Conservation (phyloP, 1,140 invertebrate genomes). For the Neoseiulus cucumeris region DNA sequence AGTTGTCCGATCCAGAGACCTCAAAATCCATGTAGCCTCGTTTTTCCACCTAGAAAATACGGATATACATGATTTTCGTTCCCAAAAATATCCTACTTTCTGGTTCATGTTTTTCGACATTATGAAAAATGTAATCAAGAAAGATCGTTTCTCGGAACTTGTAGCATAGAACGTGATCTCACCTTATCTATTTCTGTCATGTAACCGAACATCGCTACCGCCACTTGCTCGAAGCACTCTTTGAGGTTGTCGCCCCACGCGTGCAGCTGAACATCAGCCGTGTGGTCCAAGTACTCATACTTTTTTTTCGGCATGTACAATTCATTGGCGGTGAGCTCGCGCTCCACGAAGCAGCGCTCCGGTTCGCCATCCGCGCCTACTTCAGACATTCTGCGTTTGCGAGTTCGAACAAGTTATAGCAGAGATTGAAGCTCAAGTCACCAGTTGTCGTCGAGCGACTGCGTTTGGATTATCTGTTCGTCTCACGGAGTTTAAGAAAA, state of each 20-base stretch:
- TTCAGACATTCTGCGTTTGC: no score
- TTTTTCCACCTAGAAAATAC: not conserved
- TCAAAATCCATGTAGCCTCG: slow-evolving; percentile 15
- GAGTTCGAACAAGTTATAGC: no score
- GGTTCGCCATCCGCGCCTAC: slow-evolving; percentile 3
- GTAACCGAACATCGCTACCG: slow-evolving; percentile 85
- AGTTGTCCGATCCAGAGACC: slow-evolving; percentile 48
- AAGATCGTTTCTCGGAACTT: no score
- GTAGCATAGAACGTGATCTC: no score
- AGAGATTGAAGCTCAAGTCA: no score
- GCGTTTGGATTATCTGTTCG: no score
- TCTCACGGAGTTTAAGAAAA: no score
- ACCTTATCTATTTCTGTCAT: slow-evolving; percentile 82
- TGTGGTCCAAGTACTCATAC: slow-evolving; percentile 79
- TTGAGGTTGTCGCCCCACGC: slow-evolving; percentile 67
- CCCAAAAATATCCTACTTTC: no score
- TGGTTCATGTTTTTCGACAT: no score
- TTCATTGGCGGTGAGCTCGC: slow-evolving; percentile 33
- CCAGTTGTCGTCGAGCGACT: no score
- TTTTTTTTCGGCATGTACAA: slow-evolving; percentile 35
- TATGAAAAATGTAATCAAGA: no score
- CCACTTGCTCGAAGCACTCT: slow-evolving; percentile 88
- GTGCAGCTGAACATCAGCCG: slow-evolving; percentile 84
- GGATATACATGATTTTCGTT: not conserved
- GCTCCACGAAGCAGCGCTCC: slow-evolving; percentile 7